Conservation (phyloP, 2,113 vertebrate genomes). For the Plecturocebus donacophilus region DNA sequence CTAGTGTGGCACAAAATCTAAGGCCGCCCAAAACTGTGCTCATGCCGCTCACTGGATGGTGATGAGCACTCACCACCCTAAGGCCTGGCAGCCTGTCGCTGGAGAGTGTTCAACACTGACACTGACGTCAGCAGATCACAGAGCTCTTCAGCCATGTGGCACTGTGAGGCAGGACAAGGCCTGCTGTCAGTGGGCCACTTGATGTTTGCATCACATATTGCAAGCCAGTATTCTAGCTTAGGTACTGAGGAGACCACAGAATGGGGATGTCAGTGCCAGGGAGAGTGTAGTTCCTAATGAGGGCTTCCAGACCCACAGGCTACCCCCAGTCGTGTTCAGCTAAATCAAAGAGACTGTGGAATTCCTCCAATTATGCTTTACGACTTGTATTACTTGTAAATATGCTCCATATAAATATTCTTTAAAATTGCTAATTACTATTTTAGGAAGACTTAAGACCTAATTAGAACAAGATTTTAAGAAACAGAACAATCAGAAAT, state of each 20-base stretch:
- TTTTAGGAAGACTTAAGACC: not conserved
- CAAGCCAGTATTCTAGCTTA: not conserved
- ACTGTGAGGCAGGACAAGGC: not conserved
- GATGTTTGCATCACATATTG: too few species aligned
- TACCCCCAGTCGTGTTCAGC: too few species aligned
- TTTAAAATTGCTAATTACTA: not conserved
- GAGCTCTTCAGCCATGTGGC: not conserved
- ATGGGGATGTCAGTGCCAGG: fast-evolving
- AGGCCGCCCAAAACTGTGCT: not conserved
- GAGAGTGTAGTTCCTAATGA: not conserved
- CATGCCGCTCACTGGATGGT: fast-evolving
- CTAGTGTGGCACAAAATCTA: not conserved
- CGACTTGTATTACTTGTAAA: not conserved
- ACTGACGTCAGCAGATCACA: not conserved
- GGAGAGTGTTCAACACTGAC: fast-evolving
- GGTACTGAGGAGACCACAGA: not conserved
- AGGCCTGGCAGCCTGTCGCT: not conserved
- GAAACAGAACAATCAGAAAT: conserved; percentile 31
- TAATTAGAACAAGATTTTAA: conserved; percentile 31
- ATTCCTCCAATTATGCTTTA: not conserved
- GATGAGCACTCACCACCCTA: not conserved
- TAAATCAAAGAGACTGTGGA: not conserved
- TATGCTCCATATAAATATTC: not conserved
- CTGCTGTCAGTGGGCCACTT: not conserved
- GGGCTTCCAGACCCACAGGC: not conserved